Base-by-base conservation (phyloP, 2,797 vertebrate genomes). In the Perdix hodgsoniae region DNA sequence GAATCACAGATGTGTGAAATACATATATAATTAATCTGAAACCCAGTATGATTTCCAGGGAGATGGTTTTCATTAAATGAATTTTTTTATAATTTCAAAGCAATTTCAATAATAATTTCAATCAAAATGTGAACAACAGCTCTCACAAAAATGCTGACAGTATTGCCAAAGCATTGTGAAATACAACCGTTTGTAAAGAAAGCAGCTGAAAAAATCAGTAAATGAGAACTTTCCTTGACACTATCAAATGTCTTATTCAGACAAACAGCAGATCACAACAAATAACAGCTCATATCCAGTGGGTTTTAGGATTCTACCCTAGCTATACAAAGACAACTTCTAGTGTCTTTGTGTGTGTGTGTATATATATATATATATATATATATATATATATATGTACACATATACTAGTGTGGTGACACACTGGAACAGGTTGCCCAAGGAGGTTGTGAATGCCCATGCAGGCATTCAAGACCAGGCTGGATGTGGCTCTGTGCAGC, bases 1-100 rank as follows among this genome's bases (percentile, higher is more conserved):
- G 61, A 94, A 94, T 86, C 94, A 96, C 83, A 91, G 86, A 91
- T 93, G 91, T 96, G 96, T 94, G 94, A 95, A 96, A 94, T 75
- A 86, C 67, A 86, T 94, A 88, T 50, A 86, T 91, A 96, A 96
- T 95, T 93, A 96, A 96, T 95, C 90, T 94, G 79, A 95, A 95
- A 81, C n/a, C 56, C 70, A 86, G 80, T 86, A 93, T 83, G 84
- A 96, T 96, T 96, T 96, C 95, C 93, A 95, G 71, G 49, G 91
- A 96, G 90, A 96, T 88, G 50, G 63, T 76, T 94, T 92, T 93
- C 80, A 93, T 95, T 94, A 96, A 94, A 90, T 84, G 77, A 96
- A 86, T 27, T 0, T 86, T 86, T 94, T 94, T 92, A 86, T 93
- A 74, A 95, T 94, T 96, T 96, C 77, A 93, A 94, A 94, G 88